Conservation (phyloP, 2,888 invertebrate species). For the Perithous albicinctus region DNA sequence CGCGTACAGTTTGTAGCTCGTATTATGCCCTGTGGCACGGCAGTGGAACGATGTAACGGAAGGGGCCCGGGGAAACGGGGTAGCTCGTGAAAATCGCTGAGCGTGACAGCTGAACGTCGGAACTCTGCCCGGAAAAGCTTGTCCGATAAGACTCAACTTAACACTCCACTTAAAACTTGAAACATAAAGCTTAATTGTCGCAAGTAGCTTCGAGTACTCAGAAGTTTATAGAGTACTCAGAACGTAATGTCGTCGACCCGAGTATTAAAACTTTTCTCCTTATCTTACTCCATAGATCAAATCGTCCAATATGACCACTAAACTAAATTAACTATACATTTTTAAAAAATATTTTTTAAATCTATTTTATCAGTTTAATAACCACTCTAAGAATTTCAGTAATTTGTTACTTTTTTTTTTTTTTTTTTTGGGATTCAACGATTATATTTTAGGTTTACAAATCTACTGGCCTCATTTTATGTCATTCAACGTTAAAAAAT, state of each 20-base stretch:
- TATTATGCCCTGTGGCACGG: constrained; percentile 9
- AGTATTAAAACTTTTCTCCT: not conserved
- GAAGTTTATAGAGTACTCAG: not conserved
- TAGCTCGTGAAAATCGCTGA: constrained; percentile 9
- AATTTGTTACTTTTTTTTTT: no score
- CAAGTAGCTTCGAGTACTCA: not conserved
- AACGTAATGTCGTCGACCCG: not conserved
- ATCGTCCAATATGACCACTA: not conserved
- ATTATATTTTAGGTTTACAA: not conserved
- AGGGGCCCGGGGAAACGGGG: not conserved
- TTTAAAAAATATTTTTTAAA: no score
- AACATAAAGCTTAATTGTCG: constrained; percentile 4
- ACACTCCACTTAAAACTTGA: not conserved
- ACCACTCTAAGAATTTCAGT: no score
- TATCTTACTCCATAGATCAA: not conserved
- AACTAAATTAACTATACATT: not conserved
- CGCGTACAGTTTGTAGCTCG: constrained; percentile 14
- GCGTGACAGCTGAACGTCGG: constrained; percentile 25
- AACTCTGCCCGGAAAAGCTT: constrained; percentile 20
- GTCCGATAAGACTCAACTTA: not conserved
- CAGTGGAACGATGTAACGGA: constrained; percentile 26
- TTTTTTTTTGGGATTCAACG: no score
- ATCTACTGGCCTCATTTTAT: no score
- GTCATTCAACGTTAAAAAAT: not conserved
- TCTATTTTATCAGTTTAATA: no score